Evolutionary conservation across 1,140 invertebrate species (phyloP).

Genomic region (Drosophila nigromelanica): DNA sequence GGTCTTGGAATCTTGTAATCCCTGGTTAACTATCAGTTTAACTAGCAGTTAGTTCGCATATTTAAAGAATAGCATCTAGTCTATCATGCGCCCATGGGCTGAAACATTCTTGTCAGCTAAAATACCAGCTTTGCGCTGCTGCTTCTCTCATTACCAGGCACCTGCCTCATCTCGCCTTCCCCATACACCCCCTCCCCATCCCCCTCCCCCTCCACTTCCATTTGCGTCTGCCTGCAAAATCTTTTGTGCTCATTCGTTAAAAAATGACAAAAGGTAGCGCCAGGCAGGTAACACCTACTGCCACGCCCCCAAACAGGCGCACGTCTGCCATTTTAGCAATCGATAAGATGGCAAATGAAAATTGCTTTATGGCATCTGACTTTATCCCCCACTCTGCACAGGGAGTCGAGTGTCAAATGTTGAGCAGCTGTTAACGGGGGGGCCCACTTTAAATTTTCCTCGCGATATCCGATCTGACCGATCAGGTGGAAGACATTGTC

Average conservation of each 20-base stretch:
- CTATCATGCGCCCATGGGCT: neutral
- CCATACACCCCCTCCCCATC: too few species aligned
- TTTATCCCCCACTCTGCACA: constrained; percentile 1
- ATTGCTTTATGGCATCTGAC: constrained; percentile 29
- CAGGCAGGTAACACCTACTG: neutral
- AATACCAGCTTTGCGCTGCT: constrained; percentile 13
- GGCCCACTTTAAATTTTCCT: neutral
- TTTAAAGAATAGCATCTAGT: neutral
- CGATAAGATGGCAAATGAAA: constrained; percentile 56
- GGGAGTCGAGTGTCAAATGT: neutral
- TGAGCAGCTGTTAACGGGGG: neutral
- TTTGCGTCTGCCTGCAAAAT: constrained; percentile 1
- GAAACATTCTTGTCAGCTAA: neutral
- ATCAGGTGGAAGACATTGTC: constrained; percentile 15
- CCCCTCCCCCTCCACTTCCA: neutral
- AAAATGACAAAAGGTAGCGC: constrained; percentile 24
- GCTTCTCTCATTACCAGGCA: constrained; percentile 12
- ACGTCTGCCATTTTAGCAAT: constrained; percentile 25
- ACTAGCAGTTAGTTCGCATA: too few species aligned
- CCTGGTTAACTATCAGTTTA: too few species aligned
- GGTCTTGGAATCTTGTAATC: too few species aligned
- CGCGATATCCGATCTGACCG: constrained; percentile 5
- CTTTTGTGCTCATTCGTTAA: constrained; percentile 39
- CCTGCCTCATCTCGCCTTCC: neutral
- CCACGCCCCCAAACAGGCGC: neutral